Evolutionary conservation across 2,797 vertebrate genomes (phyloP), one percentile per base, ranked within the genome.

Genomic region (Morelia viridis): DNA sequence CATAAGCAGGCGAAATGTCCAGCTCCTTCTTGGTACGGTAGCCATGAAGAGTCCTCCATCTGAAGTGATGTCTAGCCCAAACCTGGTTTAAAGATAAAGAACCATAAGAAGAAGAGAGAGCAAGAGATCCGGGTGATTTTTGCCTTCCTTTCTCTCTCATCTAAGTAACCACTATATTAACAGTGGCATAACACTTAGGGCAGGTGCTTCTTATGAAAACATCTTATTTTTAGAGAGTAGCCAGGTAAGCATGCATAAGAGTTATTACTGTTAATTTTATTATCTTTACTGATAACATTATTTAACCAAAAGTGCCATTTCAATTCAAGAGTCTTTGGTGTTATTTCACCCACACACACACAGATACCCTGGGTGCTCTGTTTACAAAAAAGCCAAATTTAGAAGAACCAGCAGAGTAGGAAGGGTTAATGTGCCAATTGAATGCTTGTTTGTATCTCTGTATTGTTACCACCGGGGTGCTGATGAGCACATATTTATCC

Each of bases 401-500:
- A 41, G 94, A 68, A 93, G 65, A 87, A 35, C 86, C 92, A 68
- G 65, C 90, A 64, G 90, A 89, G 76, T 0, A 87, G 92, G 24
- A 96, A 95, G 92, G 93, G 94, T 97, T 97, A 97, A 97, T 90
- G 31, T 31, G 8, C 90, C 92, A 92, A 71, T 86, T 92, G 93
- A 96, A 95, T 93, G 57, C 94, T 96, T 97, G 94, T 97, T 97
- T 97, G 94, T 95, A 84, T 92, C 90, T 93, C 86, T 95, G 53
- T 94, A 93, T 94, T 97, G 96, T 96, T 97, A 95, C 91, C 96
- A 97, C 85, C 96, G 98, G 98, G 98, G 98, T 96, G 98, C 98
- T 96, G 98, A 98, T 92, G 98, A 99, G 96, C 98, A 98, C 76
- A 95, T 98, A 95, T 99, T 99, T 96, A 98, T 98, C 97, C 98